phyloP scores from a whole-genome alignment of 2,113 vertebrate genomes.

The Tapirus terrestris region DNA sequence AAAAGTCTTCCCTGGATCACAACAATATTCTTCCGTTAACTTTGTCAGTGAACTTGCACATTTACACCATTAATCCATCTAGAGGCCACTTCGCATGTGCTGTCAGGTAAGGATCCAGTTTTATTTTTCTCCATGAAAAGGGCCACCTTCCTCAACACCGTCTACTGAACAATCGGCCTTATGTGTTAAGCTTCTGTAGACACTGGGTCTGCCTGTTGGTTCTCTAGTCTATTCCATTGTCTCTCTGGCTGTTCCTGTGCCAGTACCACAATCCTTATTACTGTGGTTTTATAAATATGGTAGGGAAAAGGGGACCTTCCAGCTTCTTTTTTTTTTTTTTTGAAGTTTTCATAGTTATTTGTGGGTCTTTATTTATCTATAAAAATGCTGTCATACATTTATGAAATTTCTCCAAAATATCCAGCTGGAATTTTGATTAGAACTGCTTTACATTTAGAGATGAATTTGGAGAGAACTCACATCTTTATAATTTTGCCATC shows the following conservation, averaged over 20 bases:
- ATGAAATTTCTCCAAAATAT: background rate
- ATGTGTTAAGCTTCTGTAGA: no score
- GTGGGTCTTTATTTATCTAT: background rate
- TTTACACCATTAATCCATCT: no score
- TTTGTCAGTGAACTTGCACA: background rate
- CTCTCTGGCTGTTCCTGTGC: background rate
- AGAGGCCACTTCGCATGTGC: background rate
- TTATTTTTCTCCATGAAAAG: background rate
- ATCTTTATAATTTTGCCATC: background rate
- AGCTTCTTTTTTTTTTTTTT: background rate
- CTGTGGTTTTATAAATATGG: background rate
- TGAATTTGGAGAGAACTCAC: background rate
- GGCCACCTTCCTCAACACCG: background rate
- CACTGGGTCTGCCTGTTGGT: background rate
- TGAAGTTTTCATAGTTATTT: background rate
- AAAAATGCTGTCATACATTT: background rate
- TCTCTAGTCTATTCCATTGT: background rate
- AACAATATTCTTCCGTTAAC: background rate
- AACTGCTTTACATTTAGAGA: background rate
- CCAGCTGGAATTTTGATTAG: background rate
- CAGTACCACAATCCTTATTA: background rate
- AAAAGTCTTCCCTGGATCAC: background rate
- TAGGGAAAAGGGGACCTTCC: background rate
- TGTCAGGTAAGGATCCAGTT: background rate
- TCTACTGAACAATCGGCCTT: background rate